Evolutionary conservation across 2,888 invertebrate species (phyloP), one percentile per base, ranked within the genome.

Genomic region (Tetropium fuscum): DNA sequence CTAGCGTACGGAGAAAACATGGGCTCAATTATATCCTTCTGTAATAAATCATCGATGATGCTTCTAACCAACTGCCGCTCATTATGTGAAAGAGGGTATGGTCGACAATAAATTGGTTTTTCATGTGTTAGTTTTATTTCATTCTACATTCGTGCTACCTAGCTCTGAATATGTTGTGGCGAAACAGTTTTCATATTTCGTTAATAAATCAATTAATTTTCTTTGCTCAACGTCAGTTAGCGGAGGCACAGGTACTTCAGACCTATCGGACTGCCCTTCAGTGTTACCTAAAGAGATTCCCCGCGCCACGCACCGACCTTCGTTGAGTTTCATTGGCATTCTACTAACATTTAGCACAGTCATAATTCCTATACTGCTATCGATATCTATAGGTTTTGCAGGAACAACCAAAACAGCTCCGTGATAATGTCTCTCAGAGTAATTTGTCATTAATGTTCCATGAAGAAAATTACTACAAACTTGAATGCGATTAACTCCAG

Each of bases 211-310:
- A 11, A 32, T n/a, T 2, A 34, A 11, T 20, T 19, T 5, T 15
- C n/a, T 1, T 10, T 1, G 3, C 8, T 32, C 34, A 5, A 18
- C 19, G 5, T 30, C 18, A 1, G 34, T 10, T 1, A 34, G 11
- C 7, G 18, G 15, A 6, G 13, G 20, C 3, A 38, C 40, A 53
- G 53, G 27, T 53, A 43, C 43, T 53, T 43, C 43, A 53, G 53
- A n/a, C n/a, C n/a, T 25, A 16, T 11, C 2, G 19, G 53, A 25
- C 53, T 53, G 53, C 43, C n/a, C n/a, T n/a, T n/a, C n/a, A n/a
- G n/a, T n/a, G n/a, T n/a, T n/a, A n/a, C 27, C 51, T 16, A 25
- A 51, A 40, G 51, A 40, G 53, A 53, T 53, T 53, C 53, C 53
- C 53, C 53, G 41, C 32, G 44, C 53, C 7, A 53, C 19, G 11